Base-by-base conservation (phyloP, 2,797 vertebrate genomes). In the Gymnothorax javanicus region DNA sequence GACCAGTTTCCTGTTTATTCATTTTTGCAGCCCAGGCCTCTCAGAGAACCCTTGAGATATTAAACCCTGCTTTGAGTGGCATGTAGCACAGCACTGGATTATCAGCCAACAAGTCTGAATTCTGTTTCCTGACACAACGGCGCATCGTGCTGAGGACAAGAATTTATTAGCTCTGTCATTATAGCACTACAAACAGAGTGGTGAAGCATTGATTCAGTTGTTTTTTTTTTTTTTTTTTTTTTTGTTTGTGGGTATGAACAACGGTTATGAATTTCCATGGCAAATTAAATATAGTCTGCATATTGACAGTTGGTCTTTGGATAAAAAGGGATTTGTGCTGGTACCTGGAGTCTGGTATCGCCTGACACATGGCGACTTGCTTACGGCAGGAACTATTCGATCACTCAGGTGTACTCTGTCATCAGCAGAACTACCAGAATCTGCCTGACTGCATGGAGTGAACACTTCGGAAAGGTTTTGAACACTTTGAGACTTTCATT, bases 291-390 rank as follows among this genome's bases (percentile, higher is more conserved):
- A 9, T 17, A 67, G 23, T 17, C 15, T 13, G 33, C 2, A 43
- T 15, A 79, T 52, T 17, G 75, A 79, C 33, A 12, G 17, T 43
- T 43, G 50, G 9, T 75, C 27, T 52, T 79, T 50, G 75, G 13
- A 79, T 50, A 50, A 33, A 43, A 50, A 52, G 15, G 75, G 5
- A 2, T 50, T 17, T 23, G 75, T 79, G 75, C 33, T 50, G 33
- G 8, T 17, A 7, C 5, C 52, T 33, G 4, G 2, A 13, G 50
- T 50, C 15, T 52, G 75, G 43, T 2, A 8, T 79, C 75, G 50
- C 12, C 75, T 79, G 75, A 79, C 75, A 79, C 75, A 75, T 69
- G 13, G 52, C 15, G 75, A 52, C 75, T 50, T 8, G 75, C 75
- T 50, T 33, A 79, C 43, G 9, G 75, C 75, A 20, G 75, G 5